Base-by-base conservation (phyloP, 1,140 invertebrate genomes). In the Plodia interpunctella region DNA sequence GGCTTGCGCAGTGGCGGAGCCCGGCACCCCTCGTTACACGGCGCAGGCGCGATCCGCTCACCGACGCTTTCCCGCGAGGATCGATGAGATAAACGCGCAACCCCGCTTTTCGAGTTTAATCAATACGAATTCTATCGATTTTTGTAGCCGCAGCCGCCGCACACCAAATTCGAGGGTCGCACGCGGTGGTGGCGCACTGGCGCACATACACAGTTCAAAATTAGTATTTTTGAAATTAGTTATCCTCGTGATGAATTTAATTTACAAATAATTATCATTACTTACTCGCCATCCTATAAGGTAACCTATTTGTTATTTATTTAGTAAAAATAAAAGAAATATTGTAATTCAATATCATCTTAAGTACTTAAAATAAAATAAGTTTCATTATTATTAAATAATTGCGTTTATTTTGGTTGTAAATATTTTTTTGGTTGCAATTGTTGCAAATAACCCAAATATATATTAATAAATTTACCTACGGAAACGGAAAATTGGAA, bases 81-180 rank as follows among this genome's bases (percentile, higher is more conserved):
- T 88, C 86, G 83, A 88, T 87, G 72, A 80, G 86, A 88, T 88
- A 88, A 86, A 87, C 83, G 85, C 85, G 82, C 86, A 86, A 87
- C 86, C 83, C 86, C 78, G 83, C 81, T 81, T 77, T 79, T 74
- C 70, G 69, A 73, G 72, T 80, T 82, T 79, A 83, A 88, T 88
- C 86, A 87, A 88, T 88, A 88, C 77, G 54, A 72, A 72, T 65
- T 78, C 70, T 66, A 87, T 87, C 83, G 83, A 87, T 88, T 86
- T 86, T 85, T 62, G 71, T 59, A 86, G 83, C 83, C 86, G 86
- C 83, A 83, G 86, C 86, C 86, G 86, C 83, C 83, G 83, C 86
- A 88, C 78, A 86, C 74, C 68, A 62, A 63, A 80, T 68, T 74
- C 62, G 83, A 84, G 81, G 78, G 81, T 88, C 86, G 83, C 86